Evolutionary conservation across 2,113 vertebrate genomes (phyloP).

Genomic region (Rhea pennata): DNA sequence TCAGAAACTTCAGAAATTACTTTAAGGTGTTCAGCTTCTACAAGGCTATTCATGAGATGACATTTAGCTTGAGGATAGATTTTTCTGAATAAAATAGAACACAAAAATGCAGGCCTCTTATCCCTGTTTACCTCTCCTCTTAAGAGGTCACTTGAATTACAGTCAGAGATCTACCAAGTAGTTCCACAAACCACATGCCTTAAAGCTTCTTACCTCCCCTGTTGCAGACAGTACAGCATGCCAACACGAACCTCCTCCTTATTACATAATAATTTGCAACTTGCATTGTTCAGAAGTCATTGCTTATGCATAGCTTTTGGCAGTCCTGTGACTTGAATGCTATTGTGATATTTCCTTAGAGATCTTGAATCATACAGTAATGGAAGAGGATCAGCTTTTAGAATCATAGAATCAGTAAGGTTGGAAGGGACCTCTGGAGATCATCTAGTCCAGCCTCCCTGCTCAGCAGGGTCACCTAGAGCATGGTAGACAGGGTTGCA

Average conservation of each 20-base stretch:
- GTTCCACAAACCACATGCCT: not conserved
- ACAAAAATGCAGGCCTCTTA: not conserved
- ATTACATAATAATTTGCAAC: not conserved
- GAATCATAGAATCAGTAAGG: too few species aligned
- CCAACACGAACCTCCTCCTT: not conserved
- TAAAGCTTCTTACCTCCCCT: not conserved
- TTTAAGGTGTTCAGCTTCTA: not conserved
- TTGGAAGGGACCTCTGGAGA: too few species aligned
- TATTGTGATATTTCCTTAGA: not conserved
- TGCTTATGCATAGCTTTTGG: not conserved
- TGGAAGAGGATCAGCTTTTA: not conserved
- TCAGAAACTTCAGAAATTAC: not conserved
- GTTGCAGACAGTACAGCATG: accelerated
- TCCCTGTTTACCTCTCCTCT: not conserved
- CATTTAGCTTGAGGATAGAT: not conserved
- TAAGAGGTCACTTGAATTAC: not conserved
- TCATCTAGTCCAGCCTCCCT: too few species aligned
- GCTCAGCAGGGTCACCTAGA: too few species aligned
- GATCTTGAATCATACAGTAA: not conserved
- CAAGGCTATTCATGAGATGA: not conserved
- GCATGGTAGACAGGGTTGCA: too few species aligned
- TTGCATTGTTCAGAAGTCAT: not conserved
- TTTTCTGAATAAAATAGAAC: not conserved
- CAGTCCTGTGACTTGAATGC: not conserved
- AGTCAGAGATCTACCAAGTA: not conserved